These are phyloP conservation scores for Typhlichthys eigenmanni DNA, from an alignment of 2,797 vertebrate species.

Conservation along the genomic window DNA sequence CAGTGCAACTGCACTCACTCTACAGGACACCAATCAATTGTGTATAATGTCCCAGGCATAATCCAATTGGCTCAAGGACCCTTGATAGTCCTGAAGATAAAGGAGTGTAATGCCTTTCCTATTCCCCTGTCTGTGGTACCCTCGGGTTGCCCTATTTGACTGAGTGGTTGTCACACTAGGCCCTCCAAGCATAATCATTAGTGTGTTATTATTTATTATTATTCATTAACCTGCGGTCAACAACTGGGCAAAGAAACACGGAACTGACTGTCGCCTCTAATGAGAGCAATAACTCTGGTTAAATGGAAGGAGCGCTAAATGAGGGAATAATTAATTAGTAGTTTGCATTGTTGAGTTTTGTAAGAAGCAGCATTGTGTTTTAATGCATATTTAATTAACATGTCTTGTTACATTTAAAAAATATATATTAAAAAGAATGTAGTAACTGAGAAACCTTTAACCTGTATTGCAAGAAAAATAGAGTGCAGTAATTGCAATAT, in stretches of 20 bases:
- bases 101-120: constrained; percentile 55
- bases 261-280: constrained; percentile 47
- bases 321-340: constrained; percentile 33
- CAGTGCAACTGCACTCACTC: constrained; percentile 49
- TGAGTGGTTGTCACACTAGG: constrained; percentile 46
- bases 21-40: constrained; percentile 54
- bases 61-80: constrained; percentile 70
- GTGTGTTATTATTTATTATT: constrained; percentile 65
- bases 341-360: too few relatives aligned
- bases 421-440: too few relatives aligned
- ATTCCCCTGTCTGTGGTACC: constrained; percentile 33
- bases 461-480: too few relatives aligned
- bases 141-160: constrained; percentile 51
- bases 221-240: constrained; percentile 65
- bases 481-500: too few relatives aligned
- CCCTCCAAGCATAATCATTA: constrained; percentile 58
- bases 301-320: constrained; percentile 35
- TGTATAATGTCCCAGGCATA: constrained; percentile 53
- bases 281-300: constrained; percentile 57
- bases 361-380: too few relatives aligned
- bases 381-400: too few relatives aligned
- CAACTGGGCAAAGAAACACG: constrained; percentile 44
- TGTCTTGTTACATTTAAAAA: too few relatives aligned
- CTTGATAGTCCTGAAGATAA: constrained; percentile 59
- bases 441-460: too few relatives aligned